Base-by-base conservation (phyloP, 2,888 invertebrate genomes). In the Xanthia icteritia region DNA sequence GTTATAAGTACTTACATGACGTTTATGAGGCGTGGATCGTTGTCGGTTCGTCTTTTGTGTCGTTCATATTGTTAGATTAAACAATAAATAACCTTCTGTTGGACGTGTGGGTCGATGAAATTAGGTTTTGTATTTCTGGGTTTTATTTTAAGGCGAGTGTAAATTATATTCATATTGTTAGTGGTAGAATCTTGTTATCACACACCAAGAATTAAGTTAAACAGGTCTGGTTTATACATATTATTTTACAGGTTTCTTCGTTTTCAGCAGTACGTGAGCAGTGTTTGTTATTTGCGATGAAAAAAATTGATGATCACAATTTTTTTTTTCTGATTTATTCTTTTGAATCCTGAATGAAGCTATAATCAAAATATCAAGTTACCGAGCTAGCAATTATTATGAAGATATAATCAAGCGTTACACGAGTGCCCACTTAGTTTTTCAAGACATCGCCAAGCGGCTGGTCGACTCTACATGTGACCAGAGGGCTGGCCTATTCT, bases 11-110 rank as follows among this genome's bases (percentile, higher is more conserved):
- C 82, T 76, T 68, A 65, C 61, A 76, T 81, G 89, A 76, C 63
- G 71, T 79, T 89, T 87, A 87, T 87, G 76, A 79, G 67, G 77
- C 83, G 79, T 81, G 75, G 83, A 85, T 89, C 88, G 90, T 90
- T 91, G 81, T 79, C 81, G 75, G 86, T 86, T 89, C 86, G 66
- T 82, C 76, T 88, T 78, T 63, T n/a, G 63, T 68, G 73, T 68
- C 83, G 65, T 79, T 74, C 78, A 71, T 73, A 77, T 83, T 77
- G 73, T 76, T 73, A 78, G 76, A 87, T 73, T 80, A 77, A 82
- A 86, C 73, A 83, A 74, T 83, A 69, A 86, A 82, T 77, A 36
- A 70, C 48, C 5, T 65, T 73, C 58, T 67, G 5, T n/a, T 69
- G 13, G 56, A 60, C n/a, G 48, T 73, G 45, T 31, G 58, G 27